Evolutionary conservation across 2,113 vertebrate species (phyloP).

Genomic region (Syngnathus floridae): DNA sequence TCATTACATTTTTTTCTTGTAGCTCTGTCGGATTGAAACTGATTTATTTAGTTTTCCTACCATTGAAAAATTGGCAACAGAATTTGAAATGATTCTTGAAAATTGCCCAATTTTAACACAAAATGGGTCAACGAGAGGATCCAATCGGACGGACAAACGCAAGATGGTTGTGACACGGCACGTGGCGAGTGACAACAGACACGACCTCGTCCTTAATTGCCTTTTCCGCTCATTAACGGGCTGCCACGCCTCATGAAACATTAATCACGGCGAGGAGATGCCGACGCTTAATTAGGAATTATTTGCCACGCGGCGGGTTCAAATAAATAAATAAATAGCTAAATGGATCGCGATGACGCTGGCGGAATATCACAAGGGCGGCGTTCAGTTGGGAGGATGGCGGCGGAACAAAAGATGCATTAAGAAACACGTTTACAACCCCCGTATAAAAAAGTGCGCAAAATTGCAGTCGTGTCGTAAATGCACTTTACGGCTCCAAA

Average conservation of each 20-base stretch:
- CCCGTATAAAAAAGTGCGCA: not conserved
- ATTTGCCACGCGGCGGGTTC: slow-evolving; percentile 43
- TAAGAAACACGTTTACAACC: not conserved
- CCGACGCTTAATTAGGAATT: slow-evolving; percentile 65
- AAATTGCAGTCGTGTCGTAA: not conserved
- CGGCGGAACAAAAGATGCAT: not conserved
- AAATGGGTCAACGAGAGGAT: not conserved
- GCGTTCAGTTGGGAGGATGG: not conserved
- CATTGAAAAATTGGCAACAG: not conserved
- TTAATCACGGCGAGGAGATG: slow-evolving; percentile 64
- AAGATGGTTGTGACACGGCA: slow-evolving; percentile 36
- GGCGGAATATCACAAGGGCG: not conserved
- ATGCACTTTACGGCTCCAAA: slow-evolving; percentile 1
- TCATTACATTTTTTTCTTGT: too few relatives aligned
- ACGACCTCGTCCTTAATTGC: slow-evolving; percentile 53
- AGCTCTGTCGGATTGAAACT: too few relatives aligned
- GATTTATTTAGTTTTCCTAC: too few relatives aligned
- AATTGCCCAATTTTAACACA: not conserved
- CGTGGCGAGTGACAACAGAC: slow-evolving; percentile 51
- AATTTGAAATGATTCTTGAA: not conserved
- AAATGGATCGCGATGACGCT: not conserved
- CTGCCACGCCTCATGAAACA: slow-evolving; percentile 67
- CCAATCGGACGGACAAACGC: not conserved
- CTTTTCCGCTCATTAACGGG: slow-evolving; percentile 64
- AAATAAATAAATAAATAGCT: not conserved